Conservation (phyloP, 2,113 vertebrate genomes). For the Gambusia affinis region DNA sequence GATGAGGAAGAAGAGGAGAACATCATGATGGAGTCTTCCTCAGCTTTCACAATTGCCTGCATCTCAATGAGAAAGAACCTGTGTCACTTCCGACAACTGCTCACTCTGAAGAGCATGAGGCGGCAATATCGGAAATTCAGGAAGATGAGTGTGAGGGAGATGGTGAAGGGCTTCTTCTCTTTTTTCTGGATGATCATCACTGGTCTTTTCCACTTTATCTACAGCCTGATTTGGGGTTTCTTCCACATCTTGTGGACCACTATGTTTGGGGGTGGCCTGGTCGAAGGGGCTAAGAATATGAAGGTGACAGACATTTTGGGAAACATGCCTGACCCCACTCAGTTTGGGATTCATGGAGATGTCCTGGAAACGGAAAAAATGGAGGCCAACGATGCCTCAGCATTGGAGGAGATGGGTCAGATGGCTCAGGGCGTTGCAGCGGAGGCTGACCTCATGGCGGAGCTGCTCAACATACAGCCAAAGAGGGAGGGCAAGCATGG, state of each 20-base stretch:
- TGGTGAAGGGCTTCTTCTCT: conserved; percentile 88
- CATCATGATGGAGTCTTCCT: conserved; percentile 84
- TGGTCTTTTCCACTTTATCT: conserved; percentile 86
- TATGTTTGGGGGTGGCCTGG: conserved; percentile 94
- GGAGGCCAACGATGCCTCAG: conserved; percentile 80
- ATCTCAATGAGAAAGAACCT: conserved; percentile 85
- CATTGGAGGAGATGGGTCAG: conserved; percentile 84
- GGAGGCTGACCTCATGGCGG: conserved; percentile 87
- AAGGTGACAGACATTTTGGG: conserved; percentile 97
- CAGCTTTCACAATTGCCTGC: conserved; percentile 90
- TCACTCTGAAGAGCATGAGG: conserved; percentile 88
- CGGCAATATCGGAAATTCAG: conserved; percentile 88
- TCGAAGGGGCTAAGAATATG: conserved; percentile 98
- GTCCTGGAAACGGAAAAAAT: conserved; percentile 88
- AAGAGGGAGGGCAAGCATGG: conserved; percentile 92
- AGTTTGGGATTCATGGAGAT: conserved; percentile 97
- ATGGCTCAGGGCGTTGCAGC: conserved; percentile 86
- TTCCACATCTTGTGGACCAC: conserved; percentile 95
- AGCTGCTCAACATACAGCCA: conserved; percentile 87
- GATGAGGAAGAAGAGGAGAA: conserved; percentile 85
- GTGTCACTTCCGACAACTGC: conserved; percentile 81
- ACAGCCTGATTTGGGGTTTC: conserved; percentile 88
- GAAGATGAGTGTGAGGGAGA: conserved; percentile 91
- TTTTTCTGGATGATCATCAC: conserved; percentile 92
- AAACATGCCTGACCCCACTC: conserved; percentile 98